Base-by-base conservation (phyloP, 2,888 invertebrate species). In the Caenorhabditis sp. region DNA sequence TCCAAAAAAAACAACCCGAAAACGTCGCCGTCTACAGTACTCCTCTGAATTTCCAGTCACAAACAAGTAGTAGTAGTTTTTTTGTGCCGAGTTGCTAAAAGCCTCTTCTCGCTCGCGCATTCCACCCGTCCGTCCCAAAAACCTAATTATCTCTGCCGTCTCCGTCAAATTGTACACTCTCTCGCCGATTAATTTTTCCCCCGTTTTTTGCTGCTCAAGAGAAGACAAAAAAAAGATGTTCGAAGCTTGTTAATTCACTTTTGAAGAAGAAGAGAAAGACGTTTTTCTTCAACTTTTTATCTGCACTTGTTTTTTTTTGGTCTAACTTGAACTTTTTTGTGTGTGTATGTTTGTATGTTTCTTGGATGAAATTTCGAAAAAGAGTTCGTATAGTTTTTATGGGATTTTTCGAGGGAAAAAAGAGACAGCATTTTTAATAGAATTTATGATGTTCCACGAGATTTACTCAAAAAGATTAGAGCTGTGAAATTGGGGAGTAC, bases 301-400 rank as follows among this genome's bases (percentile, higher is more conserved):
- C 14, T 43, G 43, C 43, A 43, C 43, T 43, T 43, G 43, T 43
- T 43, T 43, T 43, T 43, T 43, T 43, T 43, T 43, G 31, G 4
- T 31, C 31, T 10, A 31, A 31, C 31, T 17, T 43, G 43, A 43
- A 43, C 43, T 43, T 43, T 43, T 43, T 43, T 43, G 5, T 43
- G 43, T 31, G 31, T 10, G 31, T n/a, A n/a, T n/a, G n/a, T n/a
- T n/a, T n/a, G n/a, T n/a, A n/a, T n/a, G n/a, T n/a, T n/a, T n/a
- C n/a, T n/a, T n/a, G 31, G 31, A 31, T 31, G 31, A 31, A 31
- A 31, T 31, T 43, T 43, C 43, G 43, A 43, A 43, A 43, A 10
- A 43, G 31, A 43, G 43, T 43, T 43, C 43, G 43, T 43, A 43
- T 43, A 43, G 43, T 43, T 43, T 43, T 43, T 43, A 43, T 43